phyloP scores from a whole-genome alignment of 2,888 invertebrate genomes.

The Ormyrus rosae region DNA sequence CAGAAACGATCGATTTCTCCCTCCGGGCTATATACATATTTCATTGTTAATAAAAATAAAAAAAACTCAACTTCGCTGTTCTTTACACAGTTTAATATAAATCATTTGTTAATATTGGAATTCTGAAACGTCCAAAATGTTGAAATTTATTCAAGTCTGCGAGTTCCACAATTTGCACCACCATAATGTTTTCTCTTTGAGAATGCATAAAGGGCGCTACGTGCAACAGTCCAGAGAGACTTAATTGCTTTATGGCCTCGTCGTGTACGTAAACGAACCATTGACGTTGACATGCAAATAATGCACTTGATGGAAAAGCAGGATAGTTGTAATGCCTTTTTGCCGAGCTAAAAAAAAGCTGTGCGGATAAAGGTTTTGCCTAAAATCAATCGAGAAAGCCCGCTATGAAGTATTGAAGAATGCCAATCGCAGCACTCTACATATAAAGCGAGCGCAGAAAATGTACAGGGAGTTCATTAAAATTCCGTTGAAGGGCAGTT shows the following conservation, averaged over 20 bases:
- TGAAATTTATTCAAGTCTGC: no score
- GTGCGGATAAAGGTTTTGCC: constrained; percentile 19
- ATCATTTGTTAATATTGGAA: no score
- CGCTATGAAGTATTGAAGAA: constrained; percentile 54
- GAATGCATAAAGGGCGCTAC: no score
- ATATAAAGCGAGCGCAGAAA: constrained; percentile 36
- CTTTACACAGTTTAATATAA: no score
- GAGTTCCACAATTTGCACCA: no score
- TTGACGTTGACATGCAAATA: constrained; percentile 56
- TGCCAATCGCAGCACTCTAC: constrained; percentile 47
- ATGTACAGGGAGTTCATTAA: constrained; percentile 54
- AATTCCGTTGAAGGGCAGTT: constrained; percentile 23
- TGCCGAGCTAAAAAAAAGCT: constrained; percentile 17
- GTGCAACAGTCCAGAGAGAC: constrained; percentile 12
- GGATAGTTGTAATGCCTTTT: no score
- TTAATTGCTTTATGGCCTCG: constrained; percentile 50
- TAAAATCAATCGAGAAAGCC: constrained; percentile 52
- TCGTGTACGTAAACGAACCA: constrained; percentile 35
- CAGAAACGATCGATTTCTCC: constrained; percentile 28
- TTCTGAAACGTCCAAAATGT: no score
- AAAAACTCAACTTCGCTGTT: no score
- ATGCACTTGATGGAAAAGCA: constrained; percentile 49
- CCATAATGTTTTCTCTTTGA: no score
- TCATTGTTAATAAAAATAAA: background rate
- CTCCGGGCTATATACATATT: constrained; percentile 40